These are phyloP conservation scores for Erebia aethiops DNA, from an alignment of 2,888 invertebrate species.

Conservation along the genomic window DNA sequence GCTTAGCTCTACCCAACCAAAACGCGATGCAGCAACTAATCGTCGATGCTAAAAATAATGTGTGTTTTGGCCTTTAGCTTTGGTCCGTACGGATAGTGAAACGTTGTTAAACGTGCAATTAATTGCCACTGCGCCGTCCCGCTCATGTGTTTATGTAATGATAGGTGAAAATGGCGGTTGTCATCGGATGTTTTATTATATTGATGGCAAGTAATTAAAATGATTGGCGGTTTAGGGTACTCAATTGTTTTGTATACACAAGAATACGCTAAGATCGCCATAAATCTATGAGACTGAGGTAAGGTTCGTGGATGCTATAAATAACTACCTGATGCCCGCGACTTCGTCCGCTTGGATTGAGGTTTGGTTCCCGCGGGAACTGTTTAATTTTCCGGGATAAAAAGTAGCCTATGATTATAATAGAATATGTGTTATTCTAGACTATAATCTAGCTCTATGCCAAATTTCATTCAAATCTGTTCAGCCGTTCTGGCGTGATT, in stretches of 20 bases:
- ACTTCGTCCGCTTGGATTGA: no score
- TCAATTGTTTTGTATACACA: background rate
- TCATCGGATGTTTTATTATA: background rate
- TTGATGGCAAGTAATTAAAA: background rate
- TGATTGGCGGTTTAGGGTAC: background rate
- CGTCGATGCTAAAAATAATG: background rate
- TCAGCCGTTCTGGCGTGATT: no score
- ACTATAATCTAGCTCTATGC: no score
- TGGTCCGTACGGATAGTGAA: constrained; percentile 59
- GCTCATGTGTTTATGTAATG: constrained; percentile 24
- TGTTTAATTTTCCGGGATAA: no score
- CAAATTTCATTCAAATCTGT: no score
- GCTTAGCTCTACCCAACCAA: background rate
- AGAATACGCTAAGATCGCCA: no score
- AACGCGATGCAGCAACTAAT: background rate
- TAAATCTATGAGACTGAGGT: no score
- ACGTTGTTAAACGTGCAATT: constrained; percentile 57
- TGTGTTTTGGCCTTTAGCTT: constrained; percentile 23
- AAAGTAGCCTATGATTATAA: no score
- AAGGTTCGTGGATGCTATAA: no score
- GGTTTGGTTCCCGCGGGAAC: no score
- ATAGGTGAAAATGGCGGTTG: constrained; percentile 2
- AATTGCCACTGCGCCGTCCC: constrained; percentile 42
- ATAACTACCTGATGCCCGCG: no score
- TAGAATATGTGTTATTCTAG: no score